Percentiles rank a stretch among this genome's conserved stretches.
These are phyloP conservation scores for Rattus rattus DNA, from an alignment of 2,113 vertebrate genomes.

Conservation along the genomic window DNA sequence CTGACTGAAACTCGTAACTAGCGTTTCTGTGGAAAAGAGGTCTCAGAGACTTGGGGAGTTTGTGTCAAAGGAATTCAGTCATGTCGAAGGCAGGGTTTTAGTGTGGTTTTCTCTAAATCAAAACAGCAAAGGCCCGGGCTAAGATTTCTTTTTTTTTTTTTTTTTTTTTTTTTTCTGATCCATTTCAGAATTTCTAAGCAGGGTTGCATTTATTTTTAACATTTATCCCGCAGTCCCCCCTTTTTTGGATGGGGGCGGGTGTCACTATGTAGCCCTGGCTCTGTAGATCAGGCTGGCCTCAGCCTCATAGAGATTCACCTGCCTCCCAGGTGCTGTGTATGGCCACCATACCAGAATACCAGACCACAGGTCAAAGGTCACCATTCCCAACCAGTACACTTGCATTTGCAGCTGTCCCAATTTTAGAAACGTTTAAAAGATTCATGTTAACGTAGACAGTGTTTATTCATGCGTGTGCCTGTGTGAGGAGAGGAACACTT, in stretches of 20 bases:
- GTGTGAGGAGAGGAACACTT: too few relatives aligned
- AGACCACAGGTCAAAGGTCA: not conserved
- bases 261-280: not conserved
- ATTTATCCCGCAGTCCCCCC: not conserved
- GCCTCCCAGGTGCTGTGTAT: not conserved
- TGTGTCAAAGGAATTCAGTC: slow-evolving; percentile 61
- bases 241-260: not conserved
- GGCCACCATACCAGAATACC: not conserved
- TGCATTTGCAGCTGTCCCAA: not conserved
- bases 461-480: not conserved
- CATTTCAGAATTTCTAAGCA: not conserved
- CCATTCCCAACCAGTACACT: not conserved
- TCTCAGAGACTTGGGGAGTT: slow-evolving; percentile 55
- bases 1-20: slow-evolving; percentile 52
- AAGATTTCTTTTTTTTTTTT: not conserved
- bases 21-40: slow-evolving; percentile 58
- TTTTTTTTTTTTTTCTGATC: not conserved
- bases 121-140: too few relatives aligned
- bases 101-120: not conserved
- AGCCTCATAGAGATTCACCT: not conserved
- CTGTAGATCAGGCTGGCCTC: not conserved
- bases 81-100: not conserved
- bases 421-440: not conserved
- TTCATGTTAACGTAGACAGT: not conserved
- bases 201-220: not conserved